Evolutionary conservation across 2,797 vertebrate genomes (phyloP), one percentile per base, ranked within the genome.

Genomic region (Gephyroberyx darwinii): DNA sequence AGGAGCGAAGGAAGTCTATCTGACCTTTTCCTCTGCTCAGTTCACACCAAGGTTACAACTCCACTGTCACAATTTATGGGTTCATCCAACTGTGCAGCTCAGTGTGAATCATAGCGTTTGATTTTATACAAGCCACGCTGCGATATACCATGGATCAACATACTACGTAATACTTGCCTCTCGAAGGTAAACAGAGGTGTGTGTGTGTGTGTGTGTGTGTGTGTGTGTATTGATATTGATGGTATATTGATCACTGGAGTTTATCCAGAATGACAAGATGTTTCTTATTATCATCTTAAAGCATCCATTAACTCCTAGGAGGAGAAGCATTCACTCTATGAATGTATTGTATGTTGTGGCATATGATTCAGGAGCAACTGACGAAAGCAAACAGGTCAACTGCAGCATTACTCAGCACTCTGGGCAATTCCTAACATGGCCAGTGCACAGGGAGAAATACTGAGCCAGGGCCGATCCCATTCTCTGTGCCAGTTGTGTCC

Each of bases 41-140:
- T 90, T 91, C 74, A 86, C 48, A 59, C 80, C 31, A 39, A 84
- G 91, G 86, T 92, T 91, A 87, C 39, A 55, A 84, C 84, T 78
- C 86, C 72, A 78, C 66, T 72, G 61, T 66, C 62, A 80, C 71
- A 83, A 86, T 89, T 91, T 89, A 88, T 81, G 69, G 45, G 35
- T 77, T 65, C 37, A 63, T 77, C 63, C 53, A 19, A 68, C 59
- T 10, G 51, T 50, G 73, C 50, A 69, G 67, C 37, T 65, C 58
- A 4, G 35, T 20, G 63, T 22, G 50, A 14, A 13, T 55, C 5
- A 17, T 57, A 37, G 17, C 48, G 52, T 17, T 53, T 47, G 1
- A 37, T 35, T 19, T 57, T 47, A 20, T 62, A 59, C 39, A 60
- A 64, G 10, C 64, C 9, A 6, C 8, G 14, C 26, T 48, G 33